Percentiles rank a stretch among this genome's conserved stretches.
Evolutionary conservation across 2,888 invertebrate species (phyloP).

Genomic region (Drosophila pegasa): DNA sequence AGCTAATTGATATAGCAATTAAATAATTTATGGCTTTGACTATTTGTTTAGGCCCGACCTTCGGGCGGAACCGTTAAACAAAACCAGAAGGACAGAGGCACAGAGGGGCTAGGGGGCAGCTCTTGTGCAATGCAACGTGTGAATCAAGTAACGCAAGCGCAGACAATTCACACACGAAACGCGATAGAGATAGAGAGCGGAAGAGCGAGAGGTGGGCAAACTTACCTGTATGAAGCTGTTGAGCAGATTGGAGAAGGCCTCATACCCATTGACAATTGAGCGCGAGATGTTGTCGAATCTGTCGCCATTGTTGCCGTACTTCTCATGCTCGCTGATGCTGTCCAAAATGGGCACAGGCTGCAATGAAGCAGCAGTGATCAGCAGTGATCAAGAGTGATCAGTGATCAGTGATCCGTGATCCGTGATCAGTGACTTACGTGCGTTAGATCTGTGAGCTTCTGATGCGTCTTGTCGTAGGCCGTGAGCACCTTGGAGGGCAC

Average conservation of each 20-base stretch:
- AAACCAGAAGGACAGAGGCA: constrained; percentile 16
- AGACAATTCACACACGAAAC: constrained; percentile 14
- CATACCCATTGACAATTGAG: constrained; percentile 89
- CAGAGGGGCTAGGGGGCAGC: background rate
- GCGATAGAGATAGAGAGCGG: background rate
- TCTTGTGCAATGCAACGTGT: constrained; percentile 51
- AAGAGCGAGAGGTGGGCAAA: constrained; percentile 55
- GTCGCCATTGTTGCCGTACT: constrained; percentile 91
- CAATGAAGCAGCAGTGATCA: constrained; percentile 16
- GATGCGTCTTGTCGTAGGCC: constrained; percentile 82
- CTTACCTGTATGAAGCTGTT: constrained; percentile 88
- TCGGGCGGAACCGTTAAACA: constrained; percentile 5
- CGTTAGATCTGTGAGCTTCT: constrained; percentile 74
- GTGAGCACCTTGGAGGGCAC: constrained; percentile 81
- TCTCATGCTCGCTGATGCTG: constrained; percentile 90
- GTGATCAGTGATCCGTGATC: too few species aligned
- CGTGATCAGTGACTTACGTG: constrained; percentile 71
- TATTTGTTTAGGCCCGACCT: constrained; percentile 24
- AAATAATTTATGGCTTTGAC: background rate
- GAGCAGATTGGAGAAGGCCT: constrained; percentile 88
- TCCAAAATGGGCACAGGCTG: constrained; percentile 91
- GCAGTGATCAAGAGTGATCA: background rate
- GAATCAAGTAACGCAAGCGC: constrained; percentile 17
- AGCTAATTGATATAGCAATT: background rate
- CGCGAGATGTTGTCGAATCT: constrained; percentile 88